Conservation (phyloP, 2,113 vertebrate species). For the Melanocharis versteri region DNA sequence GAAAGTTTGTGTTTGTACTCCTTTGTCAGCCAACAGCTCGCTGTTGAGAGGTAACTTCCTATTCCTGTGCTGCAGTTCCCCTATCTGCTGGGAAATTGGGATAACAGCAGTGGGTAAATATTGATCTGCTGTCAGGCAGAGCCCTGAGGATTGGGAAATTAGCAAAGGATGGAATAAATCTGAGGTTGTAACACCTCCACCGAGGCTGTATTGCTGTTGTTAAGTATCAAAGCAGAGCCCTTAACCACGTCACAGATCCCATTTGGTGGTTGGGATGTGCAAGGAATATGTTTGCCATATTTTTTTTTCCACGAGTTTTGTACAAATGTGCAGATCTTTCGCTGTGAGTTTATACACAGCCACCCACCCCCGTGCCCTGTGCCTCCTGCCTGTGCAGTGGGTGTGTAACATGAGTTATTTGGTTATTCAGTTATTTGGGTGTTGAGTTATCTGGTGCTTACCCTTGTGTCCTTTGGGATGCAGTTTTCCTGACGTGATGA, state of each 20-base stretch:
- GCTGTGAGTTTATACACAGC: neutral
- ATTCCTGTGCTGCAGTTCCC: neutral
- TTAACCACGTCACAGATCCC: neutral
- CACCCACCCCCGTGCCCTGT: fast-evolving
- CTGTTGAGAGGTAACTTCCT: neutral
- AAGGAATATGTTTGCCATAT: neutral
- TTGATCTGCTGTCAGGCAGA: neutral
- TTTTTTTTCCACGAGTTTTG: fast-evolving
- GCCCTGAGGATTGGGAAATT: neutral
- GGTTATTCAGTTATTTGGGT: too few species aligned
- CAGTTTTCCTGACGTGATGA: slow-evolving; percentile 99
- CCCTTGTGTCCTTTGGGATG: neutral
- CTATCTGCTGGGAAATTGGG: neutral
- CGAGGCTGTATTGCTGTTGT: neutral
- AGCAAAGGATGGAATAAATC: neutral
- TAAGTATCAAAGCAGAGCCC: neutral
- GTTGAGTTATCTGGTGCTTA: neutral
- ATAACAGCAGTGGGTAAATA: neutral
- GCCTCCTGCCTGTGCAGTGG: neutral
- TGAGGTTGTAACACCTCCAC: neutral
- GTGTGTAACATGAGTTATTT: neutral
- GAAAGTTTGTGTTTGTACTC: neutral
- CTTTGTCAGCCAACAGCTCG: neutral
- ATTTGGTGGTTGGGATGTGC: neutral
- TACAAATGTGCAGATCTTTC: neutral